Evolutionary conservation across 2,888 invertebrate species (phyloP), one percentile per base, ranked within the genome.

Genomic region (Ctena decussata): DNA sequence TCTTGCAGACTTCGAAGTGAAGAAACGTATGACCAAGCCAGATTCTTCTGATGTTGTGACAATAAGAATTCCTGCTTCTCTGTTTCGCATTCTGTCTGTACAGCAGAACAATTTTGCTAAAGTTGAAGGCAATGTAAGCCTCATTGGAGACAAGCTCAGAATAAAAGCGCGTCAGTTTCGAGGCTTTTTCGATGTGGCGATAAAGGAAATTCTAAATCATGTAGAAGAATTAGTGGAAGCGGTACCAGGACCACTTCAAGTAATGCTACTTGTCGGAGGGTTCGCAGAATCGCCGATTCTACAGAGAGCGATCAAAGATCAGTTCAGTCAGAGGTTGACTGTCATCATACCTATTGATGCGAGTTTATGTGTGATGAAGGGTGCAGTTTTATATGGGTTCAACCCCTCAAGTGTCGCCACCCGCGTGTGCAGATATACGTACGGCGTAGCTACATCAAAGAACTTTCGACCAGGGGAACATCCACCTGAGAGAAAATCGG

Each of bases 351-450:
- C 78, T 12, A 0, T 44, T 6, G 78, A 78, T 35, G 74, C 83
- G 8, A 78, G 83, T 32, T 65, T 78, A 21, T 78, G 70, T 44
- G 53, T 83, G 8, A 53, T 83, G 75, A 78, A 83, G 44, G 83
- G 83, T 12, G 83, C 83, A 12, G 83, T 83, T 0, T 41, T 83
- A 6, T 83, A 39, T 69, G 83, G 83, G 0, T 78, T 70, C 32
- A 18, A 70, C 12, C 83, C 83, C 8, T 32, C 74, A 18, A 44
- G 27, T n/a, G 75, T 83, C n/a, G 35, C 32, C 0, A 53, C 49
- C 35, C 37, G 83, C 57, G 44, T 30, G 27, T 32, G 70, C 37
- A 74, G 69, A 21, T 74, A 27, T n/a, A 83, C 83, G 0, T 83
- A 78, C 27, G 78, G 83, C 2, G 70, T 80, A 0, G 80, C 70